Evolutionary conservation across 1,140 invertebrate species (phyloP).

Genomic region (Orchesella cincta): DNA sequence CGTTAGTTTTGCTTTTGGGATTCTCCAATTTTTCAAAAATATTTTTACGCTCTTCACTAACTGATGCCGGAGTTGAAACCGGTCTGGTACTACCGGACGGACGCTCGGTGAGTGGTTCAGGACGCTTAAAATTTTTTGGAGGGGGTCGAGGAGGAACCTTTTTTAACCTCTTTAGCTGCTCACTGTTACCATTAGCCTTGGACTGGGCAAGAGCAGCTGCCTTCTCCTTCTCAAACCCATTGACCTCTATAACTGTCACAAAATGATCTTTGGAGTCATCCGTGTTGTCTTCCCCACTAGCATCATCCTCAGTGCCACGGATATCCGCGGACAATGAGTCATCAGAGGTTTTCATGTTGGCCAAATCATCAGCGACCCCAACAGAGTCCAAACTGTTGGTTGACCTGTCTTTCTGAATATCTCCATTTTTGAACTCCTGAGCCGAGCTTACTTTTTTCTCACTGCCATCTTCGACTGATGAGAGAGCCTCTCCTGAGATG

Average conservation of each 20-base stretch:
- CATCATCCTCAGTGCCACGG: constrained; percentile 35
- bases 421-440: constrained; percentile 1
- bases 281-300: constrained; percentile 44
- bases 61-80: neutral
- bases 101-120: neutral
- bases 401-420: neutral
- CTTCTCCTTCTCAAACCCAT: constrained; percentile 56
- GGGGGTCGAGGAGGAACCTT: constrained; percentile 56
- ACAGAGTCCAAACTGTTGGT: neutral
- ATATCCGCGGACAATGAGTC: neutral
- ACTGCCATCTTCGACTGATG: constrained; percentile 75
- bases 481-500: constrained; percentile 64
- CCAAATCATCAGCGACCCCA: neutral
- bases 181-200: constrained; percentile 33
- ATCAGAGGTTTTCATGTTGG: constrained; percentile 18
- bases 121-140: constrained; percentile 54
- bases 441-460: constrained; percentile 38
- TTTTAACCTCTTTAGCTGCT: constrained; percentile 48
- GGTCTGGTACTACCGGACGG: neutral
- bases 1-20: neutral
- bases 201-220: constrained; percentile 11
- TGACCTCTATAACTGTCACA: constrained; percentile 85
- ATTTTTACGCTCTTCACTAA: neutral
- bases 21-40: neutral
- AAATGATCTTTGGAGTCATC: constrained; percentile 62